Evolutionary conservation across 2,888 invertebrate genomes (phyloP).

Genomic region (Drosophila ustulata): DNA sequence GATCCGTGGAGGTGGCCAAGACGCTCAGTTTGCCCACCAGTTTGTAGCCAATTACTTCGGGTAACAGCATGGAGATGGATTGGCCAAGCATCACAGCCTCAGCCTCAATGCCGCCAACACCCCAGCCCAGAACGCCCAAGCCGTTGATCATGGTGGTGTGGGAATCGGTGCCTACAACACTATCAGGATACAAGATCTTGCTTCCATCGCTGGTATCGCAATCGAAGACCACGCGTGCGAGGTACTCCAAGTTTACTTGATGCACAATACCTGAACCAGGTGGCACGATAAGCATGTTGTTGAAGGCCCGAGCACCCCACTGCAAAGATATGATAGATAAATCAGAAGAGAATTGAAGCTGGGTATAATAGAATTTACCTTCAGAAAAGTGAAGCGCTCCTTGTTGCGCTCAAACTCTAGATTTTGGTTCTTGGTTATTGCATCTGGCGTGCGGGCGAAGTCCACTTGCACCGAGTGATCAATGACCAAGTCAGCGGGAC

Average conservation of each 20-base stretch:
- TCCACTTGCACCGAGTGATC: constrained; percentile 99
- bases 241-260: constrained; percentile 98
- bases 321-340: constrained; percentile 80
- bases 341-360: neutral
- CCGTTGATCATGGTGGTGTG: constrained; percentile 99
- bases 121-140: constrained; percentile 98
- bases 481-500: constrained; percentile 98
- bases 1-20: constrained; percentile 97
- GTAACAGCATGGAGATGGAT: constrained; percentile 97
- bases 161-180: constrained; percentile 98
- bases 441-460: constrained; percentile 94
- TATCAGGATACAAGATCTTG: constrained; percentile 92
- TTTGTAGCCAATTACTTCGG: constrained; percentile 97
- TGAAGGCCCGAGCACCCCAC: constrained; percentile 98
- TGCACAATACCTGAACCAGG: constrained; percentile 99
- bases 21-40: constrained; percentile 92
- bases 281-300: constrained; percentile 98
- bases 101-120: constrained; percentile 98
- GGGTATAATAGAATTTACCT: constrained; percentile 86
- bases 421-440: constrained; percentile 96
- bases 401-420: constrained; percentile 97
- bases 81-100: constrained; percentile 99
- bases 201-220: constrained; percentile 83
- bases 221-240: constrained; percentile 95
- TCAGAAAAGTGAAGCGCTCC: constrained; percentile 97